Evolutionary conservation across 64 coral and sea anemone species (phyloP), one percentile per base, ranked within the genome.

Genomic region (Anthopleura sola): DNA sequence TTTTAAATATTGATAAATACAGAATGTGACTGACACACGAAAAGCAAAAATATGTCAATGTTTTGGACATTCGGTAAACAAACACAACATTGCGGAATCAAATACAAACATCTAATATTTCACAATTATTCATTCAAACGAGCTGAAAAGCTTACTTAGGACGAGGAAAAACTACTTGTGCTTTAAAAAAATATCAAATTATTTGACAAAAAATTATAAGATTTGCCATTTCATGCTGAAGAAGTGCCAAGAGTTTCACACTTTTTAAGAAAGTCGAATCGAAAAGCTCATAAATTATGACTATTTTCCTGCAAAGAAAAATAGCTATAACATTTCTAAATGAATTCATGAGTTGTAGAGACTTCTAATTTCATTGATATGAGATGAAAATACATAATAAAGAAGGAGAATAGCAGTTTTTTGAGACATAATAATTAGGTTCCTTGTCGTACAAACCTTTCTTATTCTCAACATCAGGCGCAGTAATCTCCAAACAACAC

Each of bases 401-500:
- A 6, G 1, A 0, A 29, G 28, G 31, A 32, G 23, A 15, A 31
- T 16, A 1, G 26, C 3, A 14, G n/a, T 71, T 32, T 15, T 71
- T 71, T 34, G 66, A 1, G 66, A 1, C n/a, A 0, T 0, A 32
- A 36, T 32, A 34, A 60, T 5, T 57, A 23, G 3, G 82, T 84
- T 56, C 55, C 82, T 84, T 21, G 19, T 33, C 12, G 50, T 20
- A 68, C 71, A 34, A 83, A 84, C 60, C 91, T 39, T 77, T 83
- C 74, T 33, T 50, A 75, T 86, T 86, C 54, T 88, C 75, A 36
- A 39, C 62, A 20, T 69, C 82, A 15, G 93, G 93, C 13, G 93
- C 86, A 85, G 89, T 69, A 54, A 95, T 88, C 88, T 95, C 93
- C 62, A 95, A 91, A 78, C 90, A 95, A 36, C 93, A 91, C 69